Evolutionary conservation across 2,113 vertebrate genomes (phyloP), one percentile per base, ranked within the genome.

Genomic region (Cynoglossus semilaevis): DNA sequence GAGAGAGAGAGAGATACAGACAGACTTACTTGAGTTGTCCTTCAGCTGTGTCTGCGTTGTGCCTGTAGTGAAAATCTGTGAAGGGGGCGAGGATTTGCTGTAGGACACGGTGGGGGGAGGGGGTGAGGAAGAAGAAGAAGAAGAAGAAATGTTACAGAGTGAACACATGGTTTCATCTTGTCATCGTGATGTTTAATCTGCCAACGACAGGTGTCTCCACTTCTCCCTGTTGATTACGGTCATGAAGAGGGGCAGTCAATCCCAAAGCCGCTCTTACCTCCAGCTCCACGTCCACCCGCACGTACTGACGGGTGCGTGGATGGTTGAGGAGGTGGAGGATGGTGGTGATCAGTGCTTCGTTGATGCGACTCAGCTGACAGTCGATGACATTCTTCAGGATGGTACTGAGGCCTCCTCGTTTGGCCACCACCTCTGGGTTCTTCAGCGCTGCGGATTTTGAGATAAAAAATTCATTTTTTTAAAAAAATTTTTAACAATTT

Each of bases 41-140:
- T 91, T 98, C 96, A 63, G 96, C 88, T 40, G 92, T 99, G 78
- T 99, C 96, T 72, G 97, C 95, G 70, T 97, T 97, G 84, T 98
- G 96, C 66, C 95, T 94, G 92, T 99, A 99, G 94, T 98, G 96
- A 88, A 98, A 98, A 91, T 99, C 97, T 51, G 97, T 99, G 86
- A 97, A 99, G 71, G 97, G 96, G 54, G 97, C 96, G 62, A 99
- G 92, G 92, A 99, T 98, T 94, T 96, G 90, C 97, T 99, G 82
- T 67, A 78, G 58, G 74, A 81, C 9, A 46, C 44, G n/a, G n/a
- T n/a, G n/a, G n/a, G n/a, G n/a, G n/a, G n/a, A n/a, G n/a, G n/a
- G n/a, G n/a, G n/a, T n/a, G 19, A 18, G 15, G 4, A 19, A 11
- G 16, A 8, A 67, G 45, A 50, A 44, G 36, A 70, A 9, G 10